phyloP scores from a whole-genome alignment of 2,797 vertebrate species.

The Salmo trutta region DNA sequence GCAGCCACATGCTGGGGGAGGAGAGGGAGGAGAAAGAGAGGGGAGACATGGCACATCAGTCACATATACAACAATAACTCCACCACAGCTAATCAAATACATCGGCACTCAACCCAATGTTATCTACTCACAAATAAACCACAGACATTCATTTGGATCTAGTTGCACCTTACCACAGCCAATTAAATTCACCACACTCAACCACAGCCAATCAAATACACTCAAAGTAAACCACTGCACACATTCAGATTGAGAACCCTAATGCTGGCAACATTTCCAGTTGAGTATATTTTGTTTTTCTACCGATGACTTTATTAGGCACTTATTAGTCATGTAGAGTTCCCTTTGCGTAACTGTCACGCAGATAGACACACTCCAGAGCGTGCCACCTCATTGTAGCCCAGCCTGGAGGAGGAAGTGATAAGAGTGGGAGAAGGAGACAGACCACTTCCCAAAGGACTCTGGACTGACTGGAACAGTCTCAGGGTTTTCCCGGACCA shows the following conservation, averaged over 20 bases:
- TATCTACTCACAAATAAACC: background rate
- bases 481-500: conserved; percentile 16
- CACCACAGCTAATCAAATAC: background rate
- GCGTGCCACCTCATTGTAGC: background rate
- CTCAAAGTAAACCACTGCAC: background rate
- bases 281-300: background rate
- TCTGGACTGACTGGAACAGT: conserved; percentile 23
- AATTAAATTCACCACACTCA: background rate
- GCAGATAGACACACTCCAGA: background rate
- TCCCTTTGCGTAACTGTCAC: conserved; percentile 3
- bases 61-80: background rate
- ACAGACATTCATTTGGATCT: background rate
- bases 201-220: background rate
- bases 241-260: background rate
- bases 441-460: conserved; percentile 16
- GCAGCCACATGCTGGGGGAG: conserved; percentile 84
- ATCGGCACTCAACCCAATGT: background rate
- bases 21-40: conserved; percentile 10
- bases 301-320: conserved; percentile 27
- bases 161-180: background rate
- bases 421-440: conserved; percentile 13
- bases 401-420: conserved; percentile 8
- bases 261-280: background rate
- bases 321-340: background rate
- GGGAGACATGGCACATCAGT: background rate